These are phyloP conservation scores for Eulemur albifrons DNA, from an alignment of 2,797 vertebrate species.

Conservation along the genomic window DNA sequence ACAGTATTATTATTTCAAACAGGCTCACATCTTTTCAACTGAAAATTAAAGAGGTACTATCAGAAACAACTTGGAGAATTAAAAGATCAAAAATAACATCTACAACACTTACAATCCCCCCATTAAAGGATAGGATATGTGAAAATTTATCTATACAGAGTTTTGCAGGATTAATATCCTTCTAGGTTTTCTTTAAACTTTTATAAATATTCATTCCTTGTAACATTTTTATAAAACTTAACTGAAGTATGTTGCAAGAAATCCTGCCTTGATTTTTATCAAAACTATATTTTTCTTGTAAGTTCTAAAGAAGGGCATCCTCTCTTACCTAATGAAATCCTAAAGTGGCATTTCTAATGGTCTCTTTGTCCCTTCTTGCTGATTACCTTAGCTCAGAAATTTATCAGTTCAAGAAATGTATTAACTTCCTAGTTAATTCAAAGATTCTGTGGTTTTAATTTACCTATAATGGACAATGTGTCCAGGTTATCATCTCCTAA, in stretches of 20 bases:
- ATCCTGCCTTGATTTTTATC: conserved; percentile 69
- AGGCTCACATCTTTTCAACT: not conserved
- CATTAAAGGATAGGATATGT: conserved; percentile 42
- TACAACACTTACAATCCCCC: conserved; percentile 38
- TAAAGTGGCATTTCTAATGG: conserved; percentile 67
- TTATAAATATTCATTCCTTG: conserved; percentile 70
- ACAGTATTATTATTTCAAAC: conserved; percentile 40
- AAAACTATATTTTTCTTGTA: conserved; percentile 78
- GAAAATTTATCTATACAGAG: conserved; percentile 62
- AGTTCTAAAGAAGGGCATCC: conserved; percentile 73
- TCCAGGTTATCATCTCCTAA: not conserved
- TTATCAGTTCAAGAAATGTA: conserved; percentile 66
- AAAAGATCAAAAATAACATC: conserved; percentile 51
- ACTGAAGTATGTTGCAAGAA: conserved; percentile 74
- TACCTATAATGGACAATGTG: not conserved
- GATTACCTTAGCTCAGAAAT: conserved; percentile 75
- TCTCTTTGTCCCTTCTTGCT: conserved; percentile 72
- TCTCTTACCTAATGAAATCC: conserved; percentile 77
- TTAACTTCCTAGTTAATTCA: conserved; percentile 72
- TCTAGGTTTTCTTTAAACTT: conserved; percentile 66
- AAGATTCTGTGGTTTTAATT: conserved; percentile 61
- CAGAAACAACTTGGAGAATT: conserved; percentile 43
- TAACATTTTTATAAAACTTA: conserved; percentile 77
- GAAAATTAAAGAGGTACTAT: conserved; percentile 25
- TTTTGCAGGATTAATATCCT: conserved; percentile 66